Conservation (phyloP, 2,888 invertebrate genomes). For the Catonia carolina region DNA sequence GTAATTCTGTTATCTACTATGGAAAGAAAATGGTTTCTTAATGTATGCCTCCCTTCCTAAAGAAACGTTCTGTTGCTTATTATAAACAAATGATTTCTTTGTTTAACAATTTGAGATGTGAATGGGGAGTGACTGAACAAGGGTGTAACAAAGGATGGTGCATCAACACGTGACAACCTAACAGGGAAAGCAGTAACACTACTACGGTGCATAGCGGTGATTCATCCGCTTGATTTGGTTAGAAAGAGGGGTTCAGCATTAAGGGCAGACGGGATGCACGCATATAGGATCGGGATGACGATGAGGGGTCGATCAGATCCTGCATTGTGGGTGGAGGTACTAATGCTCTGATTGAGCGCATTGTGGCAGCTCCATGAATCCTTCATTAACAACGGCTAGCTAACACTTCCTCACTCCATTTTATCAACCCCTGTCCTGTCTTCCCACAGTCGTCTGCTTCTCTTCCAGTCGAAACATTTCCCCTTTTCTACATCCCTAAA, state of each 20-base stretch:
- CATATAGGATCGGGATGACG: too few species aligned
- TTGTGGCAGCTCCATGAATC: conserved; percentile 13
- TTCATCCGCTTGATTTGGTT: conserved; percentile 14
- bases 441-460: not conserved
- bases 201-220: not conserved
- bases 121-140: not conserved
- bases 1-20: too few species aligned
- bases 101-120: too few species aligned
- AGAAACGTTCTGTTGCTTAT: too few species aligned
- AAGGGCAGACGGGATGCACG: too few species aligned
- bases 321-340: too few species aligned
- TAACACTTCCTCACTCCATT: conserved; percentile 1
- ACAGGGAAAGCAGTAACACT: not conserved
- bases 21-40: too few species aligned
- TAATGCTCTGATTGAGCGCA: conserved; percentile 13
- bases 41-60: too few species aligned
- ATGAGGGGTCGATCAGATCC: too few species aligned
- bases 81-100: too few species aligned
- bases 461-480: not conserved
- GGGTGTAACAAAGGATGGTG: conserved; percentile 8
- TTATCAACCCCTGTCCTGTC: not conserved
- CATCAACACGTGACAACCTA: conserved; percentile 9
- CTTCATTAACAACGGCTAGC: conserved; percentile 4
- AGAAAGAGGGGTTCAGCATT: not conserved
- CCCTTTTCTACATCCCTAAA: not conserved